Percentiles rank a stretch among this genome's conserved stretches.
Evolutionary conservation across 2,888 invertebrate genomes (phyloP).

Genomic region (Esperia sulphurella): DNA sequence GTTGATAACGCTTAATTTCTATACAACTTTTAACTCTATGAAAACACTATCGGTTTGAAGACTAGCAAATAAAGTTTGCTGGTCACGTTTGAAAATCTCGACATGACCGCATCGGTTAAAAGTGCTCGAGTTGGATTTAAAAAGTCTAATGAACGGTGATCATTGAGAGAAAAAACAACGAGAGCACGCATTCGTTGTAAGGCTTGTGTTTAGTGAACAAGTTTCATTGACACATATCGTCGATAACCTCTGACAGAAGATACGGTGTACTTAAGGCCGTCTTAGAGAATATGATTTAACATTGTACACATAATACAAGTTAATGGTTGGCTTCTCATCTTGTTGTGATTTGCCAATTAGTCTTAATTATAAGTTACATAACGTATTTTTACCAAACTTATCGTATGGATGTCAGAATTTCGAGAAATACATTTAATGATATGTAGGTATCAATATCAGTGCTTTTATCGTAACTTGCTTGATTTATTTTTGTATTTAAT

Average conservation of each 20-base stretch:
- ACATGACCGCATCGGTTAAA: constrained; percentile 35
- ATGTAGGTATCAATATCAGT: no score
- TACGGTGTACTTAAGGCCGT: neutral
- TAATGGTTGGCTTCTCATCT: neutral
- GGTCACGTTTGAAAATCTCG: constrained; percentile 22
- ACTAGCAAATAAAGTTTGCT: constrained; percentile 21
- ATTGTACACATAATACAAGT: neutral
- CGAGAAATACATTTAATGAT: no score
- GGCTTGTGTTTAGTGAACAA: constrained; percentile 19
- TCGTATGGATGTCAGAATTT: neutral
- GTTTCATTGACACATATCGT: constrained; percentile 26
- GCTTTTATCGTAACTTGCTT: no score
- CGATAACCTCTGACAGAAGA: constrained; percentile 31
- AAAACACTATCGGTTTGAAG: constrained; percentile 12
- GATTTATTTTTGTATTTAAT: no score
- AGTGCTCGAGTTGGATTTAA: constrained; percentile 22
- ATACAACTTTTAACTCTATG: neutral
- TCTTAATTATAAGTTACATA: neutral
- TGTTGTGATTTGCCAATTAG: neutral
- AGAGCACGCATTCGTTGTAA: constrained; percentile 25
- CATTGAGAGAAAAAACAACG: constrained; percentile 28
- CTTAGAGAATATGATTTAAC: neutral
- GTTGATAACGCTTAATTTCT: neutral
- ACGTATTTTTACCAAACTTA: neutral
- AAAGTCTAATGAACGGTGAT: constrained; percentile 38